Evolutionary conservation across 2,888 invertebrate genomes (phyloP), one percentile per base, ranked within the genome.

Genomic region (Ditylenchus weischeri): DNA sequence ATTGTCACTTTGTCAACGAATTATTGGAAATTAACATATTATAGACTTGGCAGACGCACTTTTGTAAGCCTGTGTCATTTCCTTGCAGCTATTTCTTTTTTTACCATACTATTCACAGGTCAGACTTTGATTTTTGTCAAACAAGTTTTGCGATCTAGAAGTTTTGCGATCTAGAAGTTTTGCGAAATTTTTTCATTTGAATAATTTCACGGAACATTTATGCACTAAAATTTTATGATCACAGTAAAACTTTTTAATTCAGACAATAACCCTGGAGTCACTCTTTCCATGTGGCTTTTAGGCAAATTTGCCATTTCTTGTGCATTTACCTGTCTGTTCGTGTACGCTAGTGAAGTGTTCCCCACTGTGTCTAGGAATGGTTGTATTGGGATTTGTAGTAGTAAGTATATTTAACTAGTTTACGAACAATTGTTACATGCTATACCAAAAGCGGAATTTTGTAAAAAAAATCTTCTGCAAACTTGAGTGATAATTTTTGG

Each of bases 321-420:
- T 60, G 73, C 76, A 11, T 79, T 77, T 65, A 77, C 77, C 71
- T 66, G 75, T 29, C 75, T 77, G 43, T 78, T 78, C 36, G 77
- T 78, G 38, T 79, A 76, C 58, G 78, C 76, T n/a, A 72, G 74
- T 13, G 79, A 79, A 60, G 48, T 76, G 47, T 79, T 78, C 54
- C 78, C 79, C 10, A 68, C 68, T 11, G 50, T 58, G 15, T 15
- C 57, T 15, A 57, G 68, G n/a, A 58, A 49, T 59, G 66, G 67
- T 18, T 64, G 64, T 21, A 58, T 68, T 43, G 68, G 68, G 47
- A 57, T 64, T 21, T 68, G 68, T 35, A 23, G 11, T 7, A 13
- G 54, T 54, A 54, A 29, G 21, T 29, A 1, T 29, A 23, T 54
- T 7, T 18, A 54, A 54, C 3, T 50, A 19, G 5, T 50, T 50